These are phyloP conservation scores for Meta bourneti DNA, from an alignment of 2,888 invertebrate species.

Conservation along the genomic window DNA sequence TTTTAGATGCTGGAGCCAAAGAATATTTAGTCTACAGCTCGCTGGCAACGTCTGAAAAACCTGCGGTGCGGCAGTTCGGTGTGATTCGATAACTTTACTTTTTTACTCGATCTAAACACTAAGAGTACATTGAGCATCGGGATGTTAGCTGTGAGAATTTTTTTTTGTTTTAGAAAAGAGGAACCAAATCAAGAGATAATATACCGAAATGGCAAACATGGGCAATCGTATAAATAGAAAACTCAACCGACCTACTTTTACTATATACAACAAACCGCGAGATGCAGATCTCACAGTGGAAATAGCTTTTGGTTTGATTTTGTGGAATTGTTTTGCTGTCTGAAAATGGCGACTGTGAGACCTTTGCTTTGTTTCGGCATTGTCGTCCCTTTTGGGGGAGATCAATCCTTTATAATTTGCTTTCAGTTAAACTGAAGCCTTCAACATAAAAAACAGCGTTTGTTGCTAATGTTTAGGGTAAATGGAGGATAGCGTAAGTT, in stretches of 20 bases:
- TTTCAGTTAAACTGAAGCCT: neutral
- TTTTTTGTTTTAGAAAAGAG: constrained; percentile 12
- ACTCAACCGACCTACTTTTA: constrained; percentile 46
- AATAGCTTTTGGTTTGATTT: neutral
- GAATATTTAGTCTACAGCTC: constrained; percentile 4
- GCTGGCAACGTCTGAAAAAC: neutral
- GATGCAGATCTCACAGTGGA: constrained; percentile 27
- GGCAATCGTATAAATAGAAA: constrained; percentile 44
- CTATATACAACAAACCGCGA: constrained; percentile 39
- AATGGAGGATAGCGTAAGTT: neutral
- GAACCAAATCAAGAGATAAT: constrained; percentile 24
- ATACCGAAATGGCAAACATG: constrained; percentile 21
- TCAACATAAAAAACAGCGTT: neutral
- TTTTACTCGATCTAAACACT: constrained; percentile 45
- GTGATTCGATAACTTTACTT: constrained; percentile 1
- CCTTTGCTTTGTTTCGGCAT: neutral
- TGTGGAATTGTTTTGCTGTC: neutral
- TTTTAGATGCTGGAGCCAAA: constrained; percentile 1
- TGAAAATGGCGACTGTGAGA: neutral
- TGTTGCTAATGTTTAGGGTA: neutral
- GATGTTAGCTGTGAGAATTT: constrained; percentile 55
- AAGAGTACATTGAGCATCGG: constrained; percentile 72
- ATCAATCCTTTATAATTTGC: neutral
- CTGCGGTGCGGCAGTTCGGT: constrained; percentile 6
- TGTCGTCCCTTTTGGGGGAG: neutral